Evolutionary conservation across 1,140 invertebrate species (phyloP).

Genomic region (Meloidogyne hapla): DNA sequence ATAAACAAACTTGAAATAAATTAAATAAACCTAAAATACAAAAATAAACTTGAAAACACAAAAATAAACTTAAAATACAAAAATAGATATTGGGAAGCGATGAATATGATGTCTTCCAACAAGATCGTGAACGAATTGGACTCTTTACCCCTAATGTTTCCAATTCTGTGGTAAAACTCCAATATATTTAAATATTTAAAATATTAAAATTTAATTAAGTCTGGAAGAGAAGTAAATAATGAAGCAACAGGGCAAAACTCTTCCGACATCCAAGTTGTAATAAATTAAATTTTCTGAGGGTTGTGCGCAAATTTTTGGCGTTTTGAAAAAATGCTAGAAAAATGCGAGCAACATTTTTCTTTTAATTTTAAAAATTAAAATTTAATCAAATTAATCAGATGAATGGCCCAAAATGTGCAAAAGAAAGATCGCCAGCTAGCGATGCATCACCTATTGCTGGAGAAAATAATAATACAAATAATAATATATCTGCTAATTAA

Average conservation of each 20-base stretch:
- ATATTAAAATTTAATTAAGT: not conserved
- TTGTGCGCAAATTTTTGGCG: too few relatives aligned
- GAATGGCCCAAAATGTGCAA: slow-evolving; percentile 16
- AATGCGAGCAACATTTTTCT: too few relatives aligned
- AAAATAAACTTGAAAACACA: not conserved
- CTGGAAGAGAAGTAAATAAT: not conserved
- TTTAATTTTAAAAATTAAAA: not conserved
- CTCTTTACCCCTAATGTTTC: slow-evolving; percentile 26
- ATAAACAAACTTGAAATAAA: not conserved
- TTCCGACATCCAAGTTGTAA: not conserved
- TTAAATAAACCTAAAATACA: not conserved
- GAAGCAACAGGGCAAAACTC: not conserved
- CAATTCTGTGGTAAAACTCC: not conserved
- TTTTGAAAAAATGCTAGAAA: too few relatives aligned
- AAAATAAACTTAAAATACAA: not conserved
- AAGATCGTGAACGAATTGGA: slow-evolving; percentile 71
- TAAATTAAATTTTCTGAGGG: too few relatives aligned
- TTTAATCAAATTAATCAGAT: slow-evolving; percentile 1
- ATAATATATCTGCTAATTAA: not conserved
- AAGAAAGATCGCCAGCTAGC: slow-evolving; percentile 15
- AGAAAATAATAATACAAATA: not conserved
- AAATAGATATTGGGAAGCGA: slow-evolving; percentile 73
- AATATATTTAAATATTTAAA: not conserved
- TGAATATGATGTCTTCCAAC: slow-evolving; percentile 82
- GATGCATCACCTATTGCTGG: slow-evolving; percentile 8